Evolutionary conservation across 2,113 vertebrate species (phyloP).

Genomic region (Megatriorchis doriae): DNA sequence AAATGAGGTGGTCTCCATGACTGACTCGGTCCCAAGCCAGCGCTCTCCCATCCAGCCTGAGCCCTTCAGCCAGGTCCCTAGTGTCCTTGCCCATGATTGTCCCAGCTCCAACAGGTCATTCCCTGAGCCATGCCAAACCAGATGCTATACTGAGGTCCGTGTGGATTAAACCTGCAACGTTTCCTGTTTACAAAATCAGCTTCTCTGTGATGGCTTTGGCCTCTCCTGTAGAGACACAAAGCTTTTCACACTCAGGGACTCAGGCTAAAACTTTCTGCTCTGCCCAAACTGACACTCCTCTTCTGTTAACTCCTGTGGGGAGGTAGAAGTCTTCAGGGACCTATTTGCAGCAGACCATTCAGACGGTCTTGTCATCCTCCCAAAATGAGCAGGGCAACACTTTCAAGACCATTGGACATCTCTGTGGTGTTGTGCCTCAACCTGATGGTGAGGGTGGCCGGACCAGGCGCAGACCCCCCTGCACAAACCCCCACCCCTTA

Average conservation of each 20-base stretch:
- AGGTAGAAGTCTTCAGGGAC: neutral
- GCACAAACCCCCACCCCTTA: neutral
- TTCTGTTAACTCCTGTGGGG: too few species aligned
- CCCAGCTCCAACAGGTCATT: neutral
- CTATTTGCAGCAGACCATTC: neutral
- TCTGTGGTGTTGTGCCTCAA: neutral
- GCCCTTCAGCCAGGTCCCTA: neutral
- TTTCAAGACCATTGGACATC: accelerated
- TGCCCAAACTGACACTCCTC: neutral
- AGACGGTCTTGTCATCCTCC: neutral
- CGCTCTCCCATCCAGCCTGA: neutral
- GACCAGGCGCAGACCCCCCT: neutral
- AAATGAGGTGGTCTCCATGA: neutral
- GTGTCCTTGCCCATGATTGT: neutral
- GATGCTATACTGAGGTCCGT: too few species aligned
- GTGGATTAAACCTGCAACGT: neutral
- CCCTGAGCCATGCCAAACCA: neutral
- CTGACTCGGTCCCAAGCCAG: neutral
- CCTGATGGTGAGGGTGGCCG: neutral
- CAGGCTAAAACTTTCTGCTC: neutral
- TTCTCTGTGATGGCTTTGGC: neutral
- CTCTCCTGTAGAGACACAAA: neutral
- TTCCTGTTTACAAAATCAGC: neutral
- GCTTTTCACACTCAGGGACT: neutral
- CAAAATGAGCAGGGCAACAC: neutral